phyloP scores from a whole-genome alignment of 2,797 vertebrate species.

The Pogonophryne albipinna region DNA sequence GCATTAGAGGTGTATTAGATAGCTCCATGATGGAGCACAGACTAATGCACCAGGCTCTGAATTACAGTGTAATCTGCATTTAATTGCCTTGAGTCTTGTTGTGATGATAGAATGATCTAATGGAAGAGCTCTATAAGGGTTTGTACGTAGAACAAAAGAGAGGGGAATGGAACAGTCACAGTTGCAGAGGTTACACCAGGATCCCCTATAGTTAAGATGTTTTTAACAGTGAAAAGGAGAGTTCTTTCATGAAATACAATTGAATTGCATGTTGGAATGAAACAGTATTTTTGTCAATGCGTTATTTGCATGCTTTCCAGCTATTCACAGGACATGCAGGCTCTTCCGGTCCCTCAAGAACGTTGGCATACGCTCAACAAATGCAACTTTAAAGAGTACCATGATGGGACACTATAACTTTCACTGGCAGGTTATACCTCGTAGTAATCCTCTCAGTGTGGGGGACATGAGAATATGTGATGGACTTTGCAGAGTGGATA shows the following conservation, averaged over 20 bases:
- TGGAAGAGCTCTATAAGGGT: slow-evolving; percentile 67
- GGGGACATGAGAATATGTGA: slow-evolving; percentile 12
- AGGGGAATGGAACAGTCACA: slow-evolving; percentile 42
- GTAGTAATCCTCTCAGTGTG: neutral
- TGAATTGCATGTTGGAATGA: neutral
- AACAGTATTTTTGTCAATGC: slow-evolving; percentile 17
- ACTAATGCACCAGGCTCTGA: slow-evolving; percentile 79
- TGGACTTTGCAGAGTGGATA: slow-evolving; percentile 4
- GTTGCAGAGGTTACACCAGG: slow-evolving; percentile 49
- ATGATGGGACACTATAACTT: neutral
- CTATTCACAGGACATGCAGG: neutral
- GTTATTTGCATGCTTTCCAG: slow-evolving; percentile 17
- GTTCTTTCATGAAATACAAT: slow-evolving; percentile 3
- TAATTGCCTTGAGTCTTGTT: slow-evolving; percentile 83
- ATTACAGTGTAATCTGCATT: slow-evolving; percentile 80
- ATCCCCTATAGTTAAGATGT: slow-evolving; percentile 18
- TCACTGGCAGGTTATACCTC: neutral
- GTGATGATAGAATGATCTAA: slow-evolving; percentile 81
- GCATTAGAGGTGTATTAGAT: slow-evolving; percentile 84
- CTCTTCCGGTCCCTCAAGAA: slow-evolving; percentile 8
- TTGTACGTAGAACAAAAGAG: slow-evolving; percentile 57
- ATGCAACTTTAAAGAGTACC: neutral
- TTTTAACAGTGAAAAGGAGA: slow-evolving; percentile 36
- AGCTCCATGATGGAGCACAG: slow-evolving; percentile 71
- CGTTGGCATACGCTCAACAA: neutral